phyloP scores from a whole-genome alignment of 2,797 vertebrate genomes.

The Apodemus agrarius region DNA sequence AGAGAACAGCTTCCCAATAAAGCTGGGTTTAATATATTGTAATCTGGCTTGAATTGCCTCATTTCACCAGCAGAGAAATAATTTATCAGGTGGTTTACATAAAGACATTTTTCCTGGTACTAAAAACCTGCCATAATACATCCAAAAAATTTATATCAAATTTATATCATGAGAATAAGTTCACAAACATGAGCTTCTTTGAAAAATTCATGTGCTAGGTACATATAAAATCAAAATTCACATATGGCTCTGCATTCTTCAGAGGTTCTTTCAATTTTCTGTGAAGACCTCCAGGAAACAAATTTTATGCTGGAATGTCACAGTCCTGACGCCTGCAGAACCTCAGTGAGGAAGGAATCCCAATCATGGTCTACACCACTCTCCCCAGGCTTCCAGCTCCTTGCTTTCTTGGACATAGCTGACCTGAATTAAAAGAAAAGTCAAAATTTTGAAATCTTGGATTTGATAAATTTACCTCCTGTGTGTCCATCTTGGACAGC shows the following conservation, averaged over 20 bases:
- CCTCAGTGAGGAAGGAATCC: not conserved
- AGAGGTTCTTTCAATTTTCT: not conserved
- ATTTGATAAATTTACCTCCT: not conserved
- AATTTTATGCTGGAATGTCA: not conserved
- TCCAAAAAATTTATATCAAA: not conserved
- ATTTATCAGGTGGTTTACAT: not conserved
- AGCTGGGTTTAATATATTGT: too few relatives aligned
- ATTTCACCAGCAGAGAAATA: not conserved
- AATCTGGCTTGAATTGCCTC: not conserved
- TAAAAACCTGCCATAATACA: not conserved
- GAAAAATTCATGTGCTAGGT: not conserved
- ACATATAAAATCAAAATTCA: constrained; percentile 3
- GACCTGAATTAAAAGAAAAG: constrained; percentile 10
- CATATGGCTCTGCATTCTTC: not conserved
- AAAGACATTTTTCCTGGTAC: not conserved
- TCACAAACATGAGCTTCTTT: not conserved
- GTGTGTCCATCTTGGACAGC: not conserved
- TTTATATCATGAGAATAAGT: not conserved
- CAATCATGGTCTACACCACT: not conserved
- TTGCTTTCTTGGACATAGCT: not conserved
- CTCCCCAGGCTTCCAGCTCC: not conserved
- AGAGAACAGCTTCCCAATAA: too few relatives aligned
- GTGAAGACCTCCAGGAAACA: not conserved
- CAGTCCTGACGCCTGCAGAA: not conserved
- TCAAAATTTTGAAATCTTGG: not conserved